phyloP scores from a whole-genome alignment of 2,888 invertebrate genomes.

The Drosophila nr. fundita region DNA sequence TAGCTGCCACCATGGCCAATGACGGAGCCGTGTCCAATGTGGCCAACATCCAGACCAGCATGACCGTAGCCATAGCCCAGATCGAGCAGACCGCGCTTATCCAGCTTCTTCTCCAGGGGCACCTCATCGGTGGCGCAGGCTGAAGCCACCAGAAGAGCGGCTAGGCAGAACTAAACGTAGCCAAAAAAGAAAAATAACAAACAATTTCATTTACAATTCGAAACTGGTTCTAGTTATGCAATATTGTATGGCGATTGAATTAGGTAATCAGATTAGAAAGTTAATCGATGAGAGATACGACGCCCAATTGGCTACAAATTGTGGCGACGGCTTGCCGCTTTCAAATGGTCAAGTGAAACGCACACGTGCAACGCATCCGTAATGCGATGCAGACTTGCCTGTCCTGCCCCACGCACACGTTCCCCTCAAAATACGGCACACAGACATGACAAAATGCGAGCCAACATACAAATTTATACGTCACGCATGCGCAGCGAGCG shows the following conservation, averaged over 20 bases:
- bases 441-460: conserved; percentile 51
- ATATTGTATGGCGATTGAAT: conserved; percentile 31
- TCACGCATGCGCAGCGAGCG: conserved; percentile 43
- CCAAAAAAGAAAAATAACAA: neutral
- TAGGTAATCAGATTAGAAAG: conserved; percentile 74
- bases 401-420: conserved; percentile 11
- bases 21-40: conserved; percentile 88
- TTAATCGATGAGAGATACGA: conserved; percentile 54
- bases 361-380: conserved; percentile 61
- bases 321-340: conserved; percentile 49
- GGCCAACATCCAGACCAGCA: conserved; percentile 90
- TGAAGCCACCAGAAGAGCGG: conserved; percentile 91
- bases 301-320: conserved; percentile 49
- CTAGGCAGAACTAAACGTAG: conserved; percentile 88
- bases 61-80: conserved; percentile 92
- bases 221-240: conserved; percentile 48
- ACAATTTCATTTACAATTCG: conserved; percentile 23
- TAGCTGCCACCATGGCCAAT: conserved; percentile 81
- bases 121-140: conserved; percentile 87
- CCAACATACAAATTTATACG: conserved; percentile 16
- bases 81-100: conserved; percentile 92
- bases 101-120: conserved; percentile 90
- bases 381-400: conserved; percentile 43
- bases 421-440: neutral
- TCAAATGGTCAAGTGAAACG: conserved; percentile 78